Evolutionary conservation across 2,797 vertebrate genomes (phyloP).

Genomic region (Florisuga fusca): DNA sequence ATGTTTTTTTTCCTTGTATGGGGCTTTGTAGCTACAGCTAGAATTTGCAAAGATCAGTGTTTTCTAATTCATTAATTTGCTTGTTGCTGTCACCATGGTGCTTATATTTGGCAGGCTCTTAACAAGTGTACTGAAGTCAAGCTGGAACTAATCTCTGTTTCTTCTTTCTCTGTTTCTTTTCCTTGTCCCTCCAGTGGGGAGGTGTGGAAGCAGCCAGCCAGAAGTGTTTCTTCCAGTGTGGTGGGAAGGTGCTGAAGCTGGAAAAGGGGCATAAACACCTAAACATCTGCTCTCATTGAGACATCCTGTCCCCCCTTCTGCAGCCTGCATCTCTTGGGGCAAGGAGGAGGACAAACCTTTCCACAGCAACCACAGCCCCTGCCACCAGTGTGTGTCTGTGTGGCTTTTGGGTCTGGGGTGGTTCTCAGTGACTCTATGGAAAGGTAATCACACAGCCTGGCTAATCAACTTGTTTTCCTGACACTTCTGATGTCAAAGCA

Average conservation of each 20-base stretch:
- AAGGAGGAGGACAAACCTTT: neutral
- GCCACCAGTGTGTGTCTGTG: neutral
- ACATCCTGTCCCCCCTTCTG: too few species aligned
- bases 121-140: conserved; percentile 23
- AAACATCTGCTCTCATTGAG: neutral
- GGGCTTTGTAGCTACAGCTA: neutral
- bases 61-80: conserved; percentile 62
- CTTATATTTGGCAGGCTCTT: conserved; percentile 41
- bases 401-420: fast-evolving
- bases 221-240: neutral
- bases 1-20: neutral
- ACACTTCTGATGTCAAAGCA: fast-evolving
- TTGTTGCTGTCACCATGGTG: conserved; percentile 64
- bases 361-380: fast-evolving
- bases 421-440: fast-evolving
- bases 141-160: conserved; percentile 37
- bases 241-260: neutral
- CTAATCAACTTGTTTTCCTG: neutral
- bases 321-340: neutral
- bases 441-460: neutral
- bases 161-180: neutral
- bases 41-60: conserved; percentile 38
- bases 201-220: neutral
- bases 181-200: neutral
- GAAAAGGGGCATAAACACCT: neutral